Conservation (phyloP, 2,888 invertebrate species). For the Hypolimnas misippus region DNA sequence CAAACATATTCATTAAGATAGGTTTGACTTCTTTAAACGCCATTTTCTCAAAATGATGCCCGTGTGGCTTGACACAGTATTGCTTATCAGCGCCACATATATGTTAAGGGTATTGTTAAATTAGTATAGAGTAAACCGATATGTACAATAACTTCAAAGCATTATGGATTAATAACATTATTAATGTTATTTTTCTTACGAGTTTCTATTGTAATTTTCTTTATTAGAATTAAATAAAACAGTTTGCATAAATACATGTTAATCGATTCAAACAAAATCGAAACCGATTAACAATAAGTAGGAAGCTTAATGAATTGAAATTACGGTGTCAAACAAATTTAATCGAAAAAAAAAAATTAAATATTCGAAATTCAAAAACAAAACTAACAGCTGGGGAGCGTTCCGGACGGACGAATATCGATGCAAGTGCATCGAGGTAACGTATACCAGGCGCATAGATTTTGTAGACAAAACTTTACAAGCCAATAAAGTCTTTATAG, state of each 20-base stretch:
- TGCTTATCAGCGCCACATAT: too few species aligned
- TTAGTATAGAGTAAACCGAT: too few species aligned
- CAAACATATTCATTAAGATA: too few species aligned
- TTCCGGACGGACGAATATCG: constrained; percentile 57
- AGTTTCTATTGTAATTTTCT: too few species aligned
- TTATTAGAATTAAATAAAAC: too few species aligned
- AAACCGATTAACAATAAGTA: constrained; percentile 4
- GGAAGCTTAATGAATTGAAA: constrained; percentile 15
- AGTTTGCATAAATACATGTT: not conserved
- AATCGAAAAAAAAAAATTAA: constrained; percentile 38
- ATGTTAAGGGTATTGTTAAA: too few species aligned
- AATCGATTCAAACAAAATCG: not conserved
- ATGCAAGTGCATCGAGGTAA: constrained; percentile 55
- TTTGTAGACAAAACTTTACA: constrained; percentile 1
- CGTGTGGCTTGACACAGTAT: too few species aligned
- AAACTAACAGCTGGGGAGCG: constrained; percentile 49
- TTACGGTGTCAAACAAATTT: constrained; percentile 31
- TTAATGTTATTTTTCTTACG: too few species aligned
- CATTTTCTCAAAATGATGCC: too few species aligned
- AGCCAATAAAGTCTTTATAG: constrained; percentile 6
- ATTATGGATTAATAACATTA: too few species aligned
- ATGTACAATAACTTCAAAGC: too few species aligned
- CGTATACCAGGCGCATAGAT: not conserved
- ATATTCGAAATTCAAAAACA: constrained; percentile 46
- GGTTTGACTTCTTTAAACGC: too few species aligned